phyloP scores from a whole-genome alignment of 2,797 vertebrate species.

The Phrynocephalus forsythii region DNA sequence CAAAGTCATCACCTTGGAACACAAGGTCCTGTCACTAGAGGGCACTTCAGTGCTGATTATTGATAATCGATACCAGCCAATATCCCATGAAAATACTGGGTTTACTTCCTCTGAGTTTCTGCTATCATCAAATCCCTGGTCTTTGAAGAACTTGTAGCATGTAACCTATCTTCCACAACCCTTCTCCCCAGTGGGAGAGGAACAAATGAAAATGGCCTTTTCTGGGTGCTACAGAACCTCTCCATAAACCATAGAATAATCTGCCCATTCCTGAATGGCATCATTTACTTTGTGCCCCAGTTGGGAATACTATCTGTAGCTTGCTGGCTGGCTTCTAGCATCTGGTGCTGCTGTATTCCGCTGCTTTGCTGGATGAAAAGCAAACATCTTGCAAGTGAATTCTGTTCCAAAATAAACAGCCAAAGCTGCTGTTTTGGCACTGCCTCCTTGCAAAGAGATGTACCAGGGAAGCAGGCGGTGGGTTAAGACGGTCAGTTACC shows the following conservation, averaged over 20 bases:
- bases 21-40: background rate
- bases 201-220: no score
- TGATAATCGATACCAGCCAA: background rate
- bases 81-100: background rate
- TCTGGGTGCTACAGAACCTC: no score
- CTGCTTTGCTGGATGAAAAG: background rate
- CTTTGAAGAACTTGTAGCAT: background rate
- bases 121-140: background rate
- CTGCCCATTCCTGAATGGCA: no score
- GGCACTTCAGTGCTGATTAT: background rate
- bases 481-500: background rate
- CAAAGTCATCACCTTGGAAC: background rate
- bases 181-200: no score
- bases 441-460: background rate
- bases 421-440: background rate
- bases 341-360: background rate
- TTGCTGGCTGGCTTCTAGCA: background rate
- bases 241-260: no score
- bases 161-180: background rate
- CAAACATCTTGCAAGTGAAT: conserved; percentile 5
- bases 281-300: background rate
- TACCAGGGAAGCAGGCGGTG: conserved; percentile 1
- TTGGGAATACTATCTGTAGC: background rate
- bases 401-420: background rate
- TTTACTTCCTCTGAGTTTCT: background rate